Evolutionary conservation across 2,113 vertebrate species (phyloP).

Genomic region (Rhinoderma darwinii): DNA sequence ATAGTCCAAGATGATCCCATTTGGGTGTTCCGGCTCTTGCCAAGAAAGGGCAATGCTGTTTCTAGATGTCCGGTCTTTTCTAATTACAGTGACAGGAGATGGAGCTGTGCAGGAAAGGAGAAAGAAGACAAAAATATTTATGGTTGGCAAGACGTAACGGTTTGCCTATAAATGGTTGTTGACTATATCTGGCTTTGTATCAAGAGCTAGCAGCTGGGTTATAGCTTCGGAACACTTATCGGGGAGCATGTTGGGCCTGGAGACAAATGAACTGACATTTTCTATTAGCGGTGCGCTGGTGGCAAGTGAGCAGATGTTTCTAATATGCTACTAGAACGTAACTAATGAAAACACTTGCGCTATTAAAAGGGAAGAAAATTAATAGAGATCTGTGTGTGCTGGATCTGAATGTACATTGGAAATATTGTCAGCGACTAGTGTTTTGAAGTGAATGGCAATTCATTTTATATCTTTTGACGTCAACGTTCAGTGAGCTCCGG

Average conservation of each 20-base stretch:
- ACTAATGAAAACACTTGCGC: constrained; percentile 75
- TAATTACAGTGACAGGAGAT: constrained; percentile 87
- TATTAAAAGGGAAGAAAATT: constrained; percentile 66
- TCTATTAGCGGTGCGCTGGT: constrained; percentile 62
- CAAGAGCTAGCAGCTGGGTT: constrained; percentile 71
- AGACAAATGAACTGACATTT: constrained; percentile 70
- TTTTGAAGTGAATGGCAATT: constrained; percentile 12
- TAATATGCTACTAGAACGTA: constrained; percentile 82
- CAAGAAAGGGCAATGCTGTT: constrained; percentile 94
- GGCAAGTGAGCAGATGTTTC: constrained; percentile 85
- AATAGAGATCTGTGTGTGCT: constrained; percentile 66
- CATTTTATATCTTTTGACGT: constrained; percentile 39
- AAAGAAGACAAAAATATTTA: constrained; percentile 64
- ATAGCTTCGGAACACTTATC: constrained; percentile 64
- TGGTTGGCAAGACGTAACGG: constrained; percentile 62
- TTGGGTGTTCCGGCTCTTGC: constrained; percentile 94
- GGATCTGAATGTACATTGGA: not conserved
- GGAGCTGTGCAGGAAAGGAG: constrained; percentile 78
- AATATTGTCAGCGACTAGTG: constrained; percentile 13
- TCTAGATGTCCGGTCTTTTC: constrained; percentile 91
- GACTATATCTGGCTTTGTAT: constrained; percentile 64
- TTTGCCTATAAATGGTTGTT: constrained; percentile 66
- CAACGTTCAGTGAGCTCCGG: not conserved
- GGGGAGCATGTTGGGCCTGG: constrained; percentile 59
- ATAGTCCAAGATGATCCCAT: constrained; percentile 97